phyloP scores from a whole-genome alignment of 2,113 vertebrate genomes.

The Calidris pygmaea region DNA sequence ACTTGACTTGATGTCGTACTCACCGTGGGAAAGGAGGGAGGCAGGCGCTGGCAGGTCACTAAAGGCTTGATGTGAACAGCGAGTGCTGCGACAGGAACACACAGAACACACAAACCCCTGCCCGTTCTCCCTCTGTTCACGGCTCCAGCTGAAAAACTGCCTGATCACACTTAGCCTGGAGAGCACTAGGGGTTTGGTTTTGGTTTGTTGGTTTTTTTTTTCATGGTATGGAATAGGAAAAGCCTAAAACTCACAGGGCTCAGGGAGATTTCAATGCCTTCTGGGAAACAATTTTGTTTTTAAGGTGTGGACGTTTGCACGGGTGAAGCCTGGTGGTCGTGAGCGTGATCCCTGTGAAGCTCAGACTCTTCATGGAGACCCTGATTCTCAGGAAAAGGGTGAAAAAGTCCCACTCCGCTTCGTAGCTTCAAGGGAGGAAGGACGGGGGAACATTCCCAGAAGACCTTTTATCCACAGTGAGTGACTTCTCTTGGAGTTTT shows the following conservation, averaged over 20 bases:
- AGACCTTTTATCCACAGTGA: not conserved
- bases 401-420: not conserved
- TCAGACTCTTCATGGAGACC: not conserved
- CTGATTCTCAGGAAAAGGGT: not conserved
- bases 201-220: not conserved
- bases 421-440: not conserved
- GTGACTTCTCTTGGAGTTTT: not conserved
- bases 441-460: not conserved
- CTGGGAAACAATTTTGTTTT: not conserved
- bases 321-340: fast-evolving
- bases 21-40: not conserved
- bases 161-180: not conserved
- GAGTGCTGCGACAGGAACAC: fast-evolving
- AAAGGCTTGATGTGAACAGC: not conserved
- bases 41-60: not conserved
- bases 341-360: not conserved
- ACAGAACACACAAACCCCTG: not conserved
- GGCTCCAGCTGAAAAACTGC: not conserved
- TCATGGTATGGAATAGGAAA: not conserved
- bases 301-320: not conserved
- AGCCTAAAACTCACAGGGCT: not conserved
- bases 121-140: fast-evolving
- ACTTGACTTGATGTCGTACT: not conserved
- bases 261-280: not conserved
- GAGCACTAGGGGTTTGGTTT: fast-evolving